These are phyloP conservation scores for Drosophila ohnishii DNA, from an alignment of 1,140 invertebrate species.

Conservation along the genomic window DNA sequence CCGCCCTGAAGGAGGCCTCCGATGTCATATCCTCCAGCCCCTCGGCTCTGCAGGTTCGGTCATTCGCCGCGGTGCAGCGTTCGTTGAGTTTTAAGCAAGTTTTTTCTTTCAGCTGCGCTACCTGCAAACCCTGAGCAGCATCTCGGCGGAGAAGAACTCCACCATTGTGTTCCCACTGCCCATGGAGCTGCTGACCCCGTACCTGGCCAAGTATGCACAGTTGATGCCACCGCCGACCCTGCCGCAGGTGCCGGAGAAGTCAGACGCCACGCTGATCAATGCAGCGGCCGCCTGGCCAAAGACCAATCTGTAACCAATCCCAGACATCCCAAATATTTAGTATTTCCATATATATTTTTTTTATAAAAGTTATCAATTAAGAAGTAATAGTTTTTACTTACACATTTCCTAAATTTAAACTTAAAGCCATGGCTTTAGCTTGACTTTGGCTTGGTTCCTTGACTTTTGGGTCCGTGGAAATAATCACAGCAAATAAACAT, in stretches of 20 bases:
- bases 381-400: neutral
- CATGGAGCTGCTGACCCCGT: conserved; percentile 87
- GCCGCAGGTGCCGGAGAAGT: conserved; percentile 5
- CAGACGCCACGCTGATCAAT: conserved; percentile 10
- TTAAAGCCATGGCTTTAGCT: no score
- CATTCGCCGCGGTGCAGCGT: accelerated
- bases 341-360: conserved; percentile 2
- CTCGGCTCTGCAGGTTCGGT: conserved; percentile 86
- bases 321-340: neutral
- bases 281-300: conserved; percentile 43
- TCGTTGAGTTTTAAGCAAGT: neutral
- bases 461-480: neutral
- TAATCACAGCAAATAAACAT: conserved; percentile 55
- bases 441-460: no score
- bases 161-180: conserved; percentile 96
- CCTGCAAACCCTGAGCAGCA: conserved; percentile 90
- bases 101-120: conserved; percentile 38
- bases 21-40: conserved; percentile 94
- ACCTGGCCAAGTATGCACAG: conserved; percentile 66
- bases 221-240: conserved; percentile 35
- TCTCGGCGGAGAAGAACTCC: conserved; percentile 95
- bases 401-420: neutral
- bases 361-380: neutral
- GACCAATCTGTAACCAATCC: conserved; percentile 29
- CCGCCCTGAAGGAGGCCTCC: conserved; percentile 94